Evolutionary conservation across 2,888 invertebrate species (phyloP).

Genomic region (Ypsolopha scabrella): DNA sequence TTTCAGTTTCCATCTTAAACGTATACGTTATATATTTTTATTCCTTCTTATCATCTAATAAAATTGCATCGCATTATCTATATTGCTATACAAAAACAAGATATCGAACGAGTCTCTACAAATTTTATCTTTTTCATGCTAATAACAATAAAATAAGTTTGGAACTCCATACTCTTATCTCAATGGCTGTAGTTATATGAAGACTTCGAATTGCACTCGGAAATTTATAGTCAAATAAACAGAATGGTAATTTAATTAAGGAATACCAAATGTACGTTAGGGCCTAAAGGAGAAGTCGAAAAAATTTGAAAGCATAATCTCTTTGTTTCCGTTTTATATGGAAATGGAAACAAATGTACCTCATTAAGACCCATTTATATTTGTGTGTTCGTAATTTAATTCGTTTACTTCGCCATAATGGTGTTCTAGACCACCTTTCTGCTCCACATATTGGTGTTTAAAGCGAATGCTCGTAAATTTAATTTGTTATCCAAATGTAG

Average conservation of each 20-base stretch:
- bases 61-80: too few species aligned
- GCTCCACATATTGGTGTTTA: background rate
- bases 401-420: conserved; percentile 11
- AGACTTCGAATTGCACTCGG: conserved; percentile 1
- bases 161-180: conserved; percentile 7
- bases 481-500: conserved; percentile 23
- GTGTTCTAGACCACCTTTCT: conserved; percentile 6
- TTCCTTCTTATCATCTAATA: too few species aligned
- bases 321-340: conserved; percentile 20
- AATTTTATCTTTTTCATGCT: conserved; percentile 24
- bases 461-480: conserved; percentile 18
- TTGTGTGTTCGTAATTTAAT: conserved; percentile 13
- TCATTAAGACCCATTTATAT: conserved; percentile 17
- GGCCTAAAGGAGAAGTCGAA: too few species aligned
- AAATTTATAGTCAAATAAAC: conserved; percentile 14
- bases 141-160: conserved; percentile 28
- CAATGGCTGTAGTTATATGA: conserved; percentile 13
- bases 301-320: conserved; percentile 5
- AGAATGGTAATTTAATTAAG: conserved; percentile 13
- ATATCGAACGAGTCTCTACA: conserved; percentile 4
- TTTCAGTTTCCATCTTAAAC: too few species aligned
- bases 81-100: too few species aligned
- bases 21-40: too few species aligned
- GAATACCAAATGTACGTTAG: conserved; percentile 1
- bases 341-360: conserved; percentile 24